Evolutionary conservation across 2,113 vertebrate species (phyloP).

Genomic region (Callipepla squamata): DNA sequence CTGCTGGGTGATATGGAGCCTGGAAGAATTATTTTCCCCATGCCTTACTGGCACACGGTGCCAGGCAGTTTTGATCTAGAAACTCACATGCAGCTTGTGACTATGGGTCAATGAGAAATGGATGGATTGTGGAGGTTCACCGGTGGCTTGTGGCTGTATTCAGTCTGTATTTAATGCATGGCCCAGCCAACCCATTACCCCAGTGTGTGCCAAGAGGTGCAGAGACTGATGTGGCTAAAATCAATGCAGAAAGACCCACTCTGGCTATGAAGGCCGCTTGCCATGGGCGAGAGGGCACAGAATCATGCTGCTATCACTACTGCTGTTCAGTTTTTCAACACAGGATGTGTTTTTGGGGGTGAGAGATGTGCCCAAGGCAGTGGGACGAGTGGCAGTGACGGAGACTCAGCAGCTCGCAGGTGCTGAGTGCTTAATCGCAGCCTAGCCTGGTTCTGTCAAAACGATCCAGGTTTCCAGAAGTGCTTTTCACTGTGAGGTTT

Average conservation of each 20-base stretch:
- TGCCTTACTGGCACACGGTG: not conserved
- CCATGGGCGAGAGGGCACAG: not conserved
- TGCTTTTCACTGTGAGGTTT: constrained; percentile 2
- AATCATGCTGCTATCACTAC: fast-evolving
- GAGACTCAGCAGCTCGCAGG: not conserved
- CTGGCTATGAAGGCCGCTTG: not conserved
- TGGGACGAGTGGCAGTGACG: not conserved
- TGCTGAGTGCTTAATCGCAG: not conserved
- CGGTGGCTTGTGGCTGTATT: fast-evolving
- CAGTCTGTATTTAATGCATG: fast-evolving
- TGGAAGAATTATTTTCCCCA: not conserved
- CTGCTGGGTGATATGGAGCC: not conserved
- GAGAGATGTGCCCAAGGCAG: not conserved
- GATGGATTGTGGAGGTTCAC: not conserved
- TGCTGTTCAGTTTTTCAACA: not conserved
- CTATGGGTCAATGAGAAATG: fast-evolving
- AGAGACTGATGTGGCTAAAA: not conserved
- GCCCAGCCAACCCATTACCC: not conserved
- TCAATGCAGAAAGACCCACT: fast-evolving
- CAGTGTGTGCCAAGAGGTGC: fast-evolving
- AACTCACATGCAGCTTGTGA: not conserved
- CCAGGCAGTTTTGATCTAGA: not conserved
- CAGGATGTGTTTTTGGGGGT: not conserved
- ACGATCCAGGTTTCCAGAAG: not conserved
- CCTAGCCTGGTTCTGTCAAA: constrained; percentile 56